These are phyloP conservation scores for Portunus trituberculatus DNA, from an alignment of 1,140 invertebrate genomes.

Conservation along the genomic window DNA sequence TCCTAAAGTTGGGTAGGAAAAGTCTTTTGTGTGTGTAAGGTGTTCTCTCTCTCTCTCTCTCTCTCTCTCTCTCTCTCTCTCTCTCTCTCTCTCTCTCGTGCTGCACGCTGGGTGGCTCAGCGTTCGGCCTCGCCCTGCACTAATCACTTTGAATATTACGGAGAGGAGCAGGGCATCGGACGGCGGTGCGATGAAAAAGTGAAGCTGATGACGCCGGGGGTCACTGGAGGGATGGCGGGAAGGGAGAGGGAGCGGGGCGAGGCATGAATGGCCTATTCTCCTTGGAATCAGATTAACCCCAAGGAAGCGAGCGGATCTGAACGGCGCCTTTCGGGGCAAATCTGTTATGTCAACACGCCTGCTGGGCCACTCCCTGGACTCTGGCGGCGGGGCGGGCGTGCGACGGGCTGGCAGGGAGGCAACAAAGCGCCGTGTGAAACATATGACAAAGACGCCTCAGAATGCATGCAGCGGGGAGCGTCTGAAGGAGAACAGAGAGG, in stretches of 20 bases:
- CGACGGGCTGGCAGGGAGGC: background rate
- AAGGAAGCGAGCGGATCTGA: slow-evolving; percentile 41
- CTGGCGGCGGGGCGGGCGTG: background rate
- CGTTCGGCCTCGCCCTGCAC: too few species aligned
- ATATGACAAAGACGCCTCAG: too few species aligned
- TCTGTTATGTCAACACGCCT: slow-evolving; percentile 48
- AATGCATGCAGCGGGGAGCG: too few species aligned
- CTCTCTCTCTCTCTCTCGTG: too few species aligned
- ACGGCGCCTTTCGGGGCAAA: slow-evolving; percentile 16
- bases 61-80: too few species aligned
- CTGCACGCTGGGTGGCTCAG: too few species aligned
- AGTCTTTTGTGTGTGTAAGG: too few species aligned
- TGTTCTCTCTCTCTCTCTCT: too few species aligned
- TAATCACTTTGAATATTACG: too few species aligned
- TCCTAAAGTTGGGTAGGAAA: too few species aligned
- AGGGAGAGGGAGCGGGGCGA: background rate
- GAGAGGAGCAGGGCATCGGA: too few species aligned
- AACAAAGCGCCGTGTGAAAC: background rate
- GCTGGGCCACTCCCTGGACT: background rate
- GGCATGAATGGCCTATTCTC: slow-evolving; percentile 45
- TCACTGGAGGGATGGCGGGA: background rate
- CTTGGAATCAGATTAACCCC: slow-evolving; percentile 54
- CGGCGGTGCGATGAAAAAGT: too few species aligned
- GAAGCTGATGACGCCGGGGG: background rate
- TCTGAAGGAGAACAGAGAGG: background rate